Percentiles rank a stretch among this genome's conserved stretches.
phyloP scores from a whole-genome alignment of 2,113 vertebrate genomes.

The Zingel zingel region DNA sequence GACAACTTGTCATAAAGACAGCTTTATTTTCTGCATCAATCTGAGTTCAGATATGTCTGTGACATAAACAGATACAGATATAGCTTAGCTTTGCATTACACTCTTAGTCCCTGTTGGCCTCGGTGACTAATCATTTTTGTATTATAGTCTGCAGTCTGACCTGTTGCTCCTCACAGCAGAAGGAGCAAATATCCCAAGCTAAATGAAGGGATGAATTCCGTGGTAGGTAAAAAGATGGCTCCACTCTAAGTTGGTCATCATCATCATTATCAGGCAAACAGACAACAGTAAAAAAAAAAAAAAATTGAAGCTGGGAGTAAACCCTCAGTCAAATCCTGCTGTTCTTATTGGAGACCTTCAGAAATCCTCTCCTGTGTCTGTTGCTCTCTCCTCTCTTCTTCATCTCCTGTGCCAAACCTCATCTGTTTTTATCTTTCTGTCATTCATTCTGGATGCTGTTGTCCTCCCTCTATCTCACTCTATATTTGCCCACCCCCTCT shows the following conservation, averaged over 20 bases:
- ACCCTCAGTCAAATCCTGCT: not conserved
- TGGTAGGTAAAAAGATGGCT: not conserved
- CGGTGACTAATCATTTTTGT: not conserved
- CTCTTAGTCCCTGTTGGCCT: not conserved
- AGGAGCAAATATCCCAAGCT: not conserved
- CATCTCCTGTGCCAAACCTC: not conserved
- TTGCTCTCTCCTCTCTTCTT: not conserved
- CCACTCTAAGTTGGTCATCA: not conserved
- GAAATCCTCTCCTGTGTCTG: not conserved
- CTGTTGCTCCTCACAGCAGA: constrained; percentile 25
- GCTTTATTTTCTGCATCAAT: not conserved
- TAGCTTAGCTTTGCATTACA: not conserved
- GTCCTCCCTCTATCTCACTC: constrained; percentile 29
- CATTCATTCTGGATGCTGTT: not conserved
- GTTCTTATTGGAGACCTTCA: not conserved
- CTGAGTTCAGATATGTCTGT: not conserved
- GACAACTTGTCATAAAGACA: too few relatives aligned
- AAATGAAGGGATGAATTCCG: constrained; percentile 1
- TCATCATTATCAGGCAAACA: not conserved
- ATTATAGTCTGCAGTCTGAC: not conserved
- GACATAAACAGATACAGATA: not conserved
- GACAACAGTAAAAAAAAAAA: not conserved
- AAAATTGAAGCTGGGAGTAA: not conserved
- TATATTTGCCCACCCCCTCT: constrained; percentile 29
- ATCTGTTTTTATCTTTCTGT: constrained; percentile 21